phyloP scores from a whole-genome alignment of 2,888 invertebrate species.

The Hermaeophaga mercurialis region DNA sequence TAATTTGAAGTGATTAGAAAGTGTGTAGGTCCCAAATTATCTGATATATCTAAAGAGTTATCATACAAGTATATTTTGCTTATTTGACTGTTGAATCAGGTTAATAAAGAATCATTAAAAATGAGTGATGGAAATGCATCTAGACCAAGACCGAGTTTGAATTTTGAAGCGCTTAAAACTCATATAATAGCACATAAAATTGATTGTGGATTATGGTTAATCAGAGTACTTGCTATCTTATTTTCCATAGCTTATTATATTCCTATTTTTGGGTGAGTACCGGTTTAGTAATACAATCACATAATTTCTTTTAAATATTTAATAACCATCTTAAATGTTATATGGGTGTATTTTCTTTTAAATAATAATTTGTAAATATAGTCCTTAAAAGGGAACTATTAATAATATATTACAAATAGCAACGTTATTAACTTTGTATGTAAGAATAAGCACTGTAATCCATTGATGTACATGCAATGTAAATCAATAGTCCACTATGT shows the following conservation, averaged over 20 bases:
- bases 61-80: too few relatives aligned
- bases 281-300: too few relatives aligned
- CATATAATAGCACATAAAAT: conserved; percentile 84
- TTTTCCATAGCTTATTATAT: conserved; percentile 85
- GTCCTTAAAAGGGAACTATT: too few relatives aligned
- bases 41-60: not conserved
- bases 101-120: conserved; percentile 20
- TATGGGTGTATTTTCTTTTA: too few relatives aligned
- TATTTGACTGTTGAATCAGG: not conserved
- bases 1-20: conserved; percentile 14
- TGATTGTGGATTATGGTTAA: conserved; percentile 85
- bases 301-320: too few relatives aligned
- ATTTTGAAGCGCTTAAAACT: conserved; percentile 65
- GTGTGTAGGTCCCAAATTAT: conserved; percentile 1
- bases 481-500: too few relatives aligned
- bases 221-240: conserved; percentile 81
- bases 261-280: conserved; percentile 84
- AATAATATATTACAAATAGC: too few relatives aligned
- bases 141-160: conserved; percentile 58
- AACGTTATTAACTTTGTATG: too few relatives aligned
- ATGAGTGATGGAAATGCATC: conserved; percentile 26
- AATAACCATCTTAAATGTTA: too few relatives aligned
- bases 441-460: too few relatives aligned
- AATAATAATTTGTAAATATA: too few relatives aligned
- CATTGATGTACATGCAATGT: too few relatives aligned